Percentiles rank a stretch among this genome's conserved stretches.
Evolutionary conservation across 1,140 invertebrate species (phyloP).

Genomic region (Gonioctena quinquepunctata): DNA sequence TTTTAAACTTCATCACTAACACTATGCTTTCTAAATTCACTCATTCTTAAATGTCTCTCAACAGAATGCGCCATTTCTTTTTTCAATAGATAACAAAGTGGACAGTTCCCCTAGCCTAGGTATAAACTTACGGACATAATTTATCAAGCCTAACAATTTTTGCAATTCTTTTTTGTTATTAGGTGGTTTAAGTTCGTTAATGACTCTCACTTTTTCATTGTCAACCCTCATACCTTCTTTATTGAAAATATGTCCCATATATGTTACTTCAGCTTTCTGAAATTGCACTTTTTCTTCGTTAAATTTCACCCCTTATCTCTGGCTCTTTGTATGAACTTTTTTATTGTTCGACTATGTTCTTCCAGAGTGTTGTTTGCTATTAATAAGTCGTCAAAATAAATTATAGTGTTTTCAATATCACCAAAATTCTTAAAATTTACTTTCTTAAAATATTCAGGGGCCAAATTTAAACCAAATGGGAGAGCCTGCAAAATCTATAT

Average conservation of each 20-base stretch:
- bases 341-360: slow-evolving; percentile 24
- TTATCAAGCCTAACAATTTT: slow-evolving; percentile 29
- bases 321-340: slow-evolving; percentile 21
- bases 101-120: slow-evolving; percentile 24
- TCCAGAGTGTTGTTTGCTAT: slow-evolving; percentile 17
- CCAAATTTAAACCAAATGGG: slow-evolving; percentile 48
- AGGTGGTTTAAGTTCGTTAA: slow-evolving; percentile 23
- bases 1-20: background rate
- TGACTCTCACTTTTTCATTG: slow-evolving; percentile 19
- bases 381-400: slow-evolving; percentile 32
- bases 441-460: slow-evolving; percentile 53
- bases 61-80: slow-evolving; percentile 17
- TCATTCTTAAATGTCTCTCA: background rate
- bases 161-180: slow-evolving; percentile 30
- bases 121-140: slow-evolving; percentile 29
- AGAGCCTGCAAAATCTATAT: slow-evolving; percentile 43
- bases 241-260: slow-evolving; percentile 29
- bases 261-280: slow-evolving; percentile 20
- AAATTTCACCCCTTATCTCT: slow-evolving; percentile 25
- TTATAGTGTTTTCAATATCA: slow-evolving; percentile 25
- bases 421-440: slow-evolving; percentile 37
- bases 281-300: slow-evolving; percentile 30
- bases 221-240: slow-evolving; percentile 25
- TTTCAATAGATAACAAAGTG: slow-evolving; percentile 18
- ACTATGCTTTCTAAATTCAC: slow-evolving; percentile 4